Evolutionary conservation across 2,888 invertebrate species (phyloP), one percentile per base, ranked within the genome.

Genomic region (Diplazon laetatorius): DNA sequence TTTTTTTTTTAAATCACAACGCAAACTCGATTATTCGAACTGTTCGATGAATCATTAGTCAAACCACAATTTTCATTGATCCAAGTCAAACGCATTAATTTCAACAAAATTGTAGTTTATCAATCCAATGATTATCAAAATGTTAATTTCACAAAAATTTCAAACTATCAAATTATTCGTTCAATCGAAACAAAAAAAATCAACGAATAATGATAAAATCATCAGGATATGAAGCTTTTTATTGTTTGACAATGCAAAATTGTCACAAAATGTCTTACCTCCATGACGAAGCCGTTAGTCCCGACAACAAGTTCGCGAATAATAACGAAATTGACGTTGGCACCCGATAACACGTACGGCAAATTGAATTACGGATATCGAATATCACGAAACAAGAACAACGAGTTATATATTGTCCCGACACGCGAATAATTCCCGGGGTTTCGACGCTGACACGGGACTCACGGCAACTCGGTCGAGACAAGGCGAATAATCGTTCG

Each of bases 271-370:
- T 59, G n/a, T 57, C 83, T 85, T 82, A 85, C 84, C 85, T 84
- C 78, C 85, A 85, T 85, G 18, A 63, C 79, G 79, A 75, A 77
- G 65, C 25, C 65, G 63, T 59, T 71, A n/a, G n/a, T n/a, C n/a
- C 39, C n/a, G 68, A 25, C 16, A 50, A 37, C 16, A 48, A 18
- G 57, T n/a, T n/a, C 46, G 22, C 57, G 50, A 52, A 30, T 12
- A 20, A 57, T 52, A 78, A 74, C 50, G 20, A 22, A 60, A 69
- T 46, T 25, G 25, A 16, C 18, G 42, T 2, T 30, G 46, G 55
- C 65, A 65, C 74, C 65, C 44, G 69, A 59, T 69, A 59, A 55
- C 46, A 62, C 62, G 55, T 44, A 10, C 46, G 42, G 8, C 60
- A 42, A 69, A 39, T n/a, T 18, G 35, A 30, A n/a, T 8, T 2